A percentile compares a stretch with the other conserved stretches of the same genome.
phyloP scores from a whole-genome alignment of 2,888 invertebrate species.

The Cheilosia impressa region DNA sequence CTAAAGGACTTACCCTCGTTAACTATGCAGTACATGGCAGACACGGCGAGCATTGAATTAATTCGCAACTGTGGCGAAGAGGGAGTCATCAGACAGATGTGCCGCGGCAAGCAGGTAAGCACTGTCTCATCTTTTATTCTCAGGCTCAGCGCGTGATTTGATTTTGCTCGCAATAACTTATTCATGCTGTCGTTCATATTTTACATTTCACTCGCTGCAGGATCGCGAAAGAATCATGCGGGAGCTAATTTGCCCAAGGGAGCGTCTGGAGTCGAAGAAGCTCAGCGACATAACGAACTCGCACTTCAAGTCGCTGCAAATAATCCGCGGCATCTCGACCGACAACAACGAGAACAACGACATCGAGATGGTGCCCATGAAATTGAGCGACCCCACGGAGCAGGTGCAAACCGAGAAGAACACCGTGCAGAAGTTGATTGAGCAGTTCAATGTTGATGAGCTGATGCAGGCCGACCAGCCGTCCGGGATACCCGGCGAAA shows the following conservation, averaged over 20 bases:
- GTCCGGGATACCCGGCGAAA: slow-evolving; percentile 78
- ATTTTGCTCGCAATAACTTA: slow-evolving; percentile 5
- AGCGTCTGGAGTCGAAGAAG: slow-evolving; percentile 81
- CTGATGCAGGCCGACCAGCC: slow-evolving; percentile 82
- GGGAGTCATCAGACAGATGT: slow-evolving; percentile 89
- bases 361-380: slow-evolving; percentile 80
- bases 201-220: slow-evolving; percentile 71
- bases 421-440: slow-evolving; percentile 79
- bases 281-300: slow-evolving; percentile 82
- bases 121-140: slow-evolving; percentile 9
- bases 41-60: slow-evolving; percentile 90
- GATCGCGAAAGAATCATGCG: slow-evolving; percentile 80
- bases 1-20: slow-evolving; percentile 89
- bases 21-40: slow-evolving; percentile 90
- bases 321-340: slow-evolving; percentile 81
- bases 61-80: slow-evolving; percentile 91
- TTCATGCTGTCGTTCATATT: slow-evolving; percentile 23
- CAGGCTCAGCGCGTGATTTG: slow-evolving; percentile 21
- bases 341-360: slow-evolving; percentile 83
- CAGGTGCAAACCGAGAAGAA: slow-evolving; percentile 78
- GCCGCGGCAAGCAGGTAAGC: slow-evolving; percentile 89
- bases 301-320: slow-evolving; percentile 82
- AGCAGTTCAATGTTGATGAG: slow-evolving; percentile 81
- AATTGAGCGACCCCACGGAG: slow-evolving; percentile 75
- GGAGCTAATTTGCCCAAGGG: slow-evolving; percentile 80